These are phyloP conservation scores for Sphenodon punctatus DNA, from an alignment of 2,797 vertebrate genomes.

Conservation along the genomic window DNA sequence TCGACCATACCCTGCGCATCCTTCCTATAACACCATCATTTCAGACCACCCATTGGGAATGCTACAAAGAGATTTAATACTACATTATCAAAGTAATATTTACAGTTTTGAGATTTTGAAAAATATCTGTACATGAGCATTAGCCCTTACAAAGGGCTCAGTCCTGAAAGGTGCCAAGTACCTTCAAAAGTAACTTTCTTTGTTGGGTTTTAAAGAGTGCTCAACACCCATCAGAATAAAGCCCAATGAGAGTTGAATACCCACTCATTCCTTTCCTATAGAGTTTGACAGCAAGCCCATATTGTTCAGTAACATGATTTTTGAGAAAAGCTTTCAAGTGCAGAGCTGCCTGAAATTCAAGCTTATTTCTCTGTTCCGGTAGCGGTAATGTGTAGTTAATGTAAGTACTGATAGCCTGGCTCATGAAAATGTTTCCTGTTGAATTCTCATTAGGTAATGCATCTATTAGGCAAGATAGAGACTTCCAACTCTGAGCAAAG, in stretches of 20 bases:
- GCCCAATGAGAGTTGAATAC: background rate
- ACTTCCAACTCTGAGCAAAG: conserved; percentile 70
- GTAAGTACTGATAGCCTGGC: conserved; percentile 15
- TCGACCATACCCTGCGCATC: background rate
- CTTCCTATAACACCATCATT: background rate
- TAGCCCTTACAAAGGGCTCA: background rate
- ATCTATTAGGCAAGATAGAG: conserved; percentile 78
- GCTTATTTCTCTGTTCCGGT: background rate
- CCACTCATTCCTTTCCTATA: background rate
- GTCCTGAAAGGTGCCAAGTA: too few relatives aligned
- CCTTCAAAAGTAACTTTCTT: too few relatives aligned
- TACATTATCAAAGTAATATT: rapidly evolving
- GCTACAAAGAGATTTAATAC: background rate
- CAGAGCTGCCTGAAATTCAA: background rate
- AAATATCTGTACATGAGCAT: rapidly evolving
- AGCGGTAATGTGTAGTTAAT: conserved; percentile 32
- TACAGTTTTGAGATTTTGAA: background rate
- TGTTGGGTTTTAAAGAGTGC: background rate
- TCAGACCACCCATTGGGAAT: background rate
- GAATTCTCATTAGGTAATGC: conserved; percentile 74
- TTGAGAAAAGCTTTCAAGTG: background rate
- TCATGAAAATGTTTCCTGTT: conserved; percentile 46
- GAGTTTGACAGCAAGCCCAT: background rate
- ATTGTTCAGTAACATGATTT: background rate
- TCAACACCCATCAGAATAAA: background rate